Evolutionary conservation across 2,113 vertebrate genomes (phyloP).

Genomic region (Labeo catla): DNA sequence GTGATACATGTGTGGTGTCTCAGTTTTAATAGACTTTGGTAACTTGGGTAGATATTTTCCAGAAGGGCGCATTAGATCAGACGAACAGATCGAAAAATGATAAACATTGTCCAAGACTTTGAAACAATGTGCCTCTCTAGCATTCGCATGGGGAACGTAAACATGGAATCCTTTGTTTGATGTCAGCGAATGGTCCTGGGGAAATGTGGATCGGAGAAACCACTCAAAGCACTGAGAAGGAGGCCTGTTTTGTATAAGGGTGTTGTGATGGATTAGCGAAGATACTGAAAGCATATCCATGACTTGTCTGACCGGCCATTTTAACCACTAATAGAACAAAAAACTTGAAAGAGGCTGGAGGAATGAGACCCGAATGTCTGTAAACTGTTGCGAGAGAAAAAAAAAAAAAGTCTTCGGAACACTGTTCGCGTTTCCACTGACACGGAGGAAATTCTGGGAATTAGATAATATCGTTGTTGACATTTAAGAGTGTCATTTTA

Average conservation of each 20-base stretch:
- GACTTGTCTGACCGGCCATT: slow-evolving; percentile 37
- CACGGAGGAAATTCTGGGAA: not conserved
- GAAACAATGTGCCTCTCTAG: slow-evolving; percentile 64
- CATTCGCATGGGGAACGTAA: slow-evolving; percentile 70
- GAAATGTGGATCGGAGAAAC: slow-evolving; percentile 60
- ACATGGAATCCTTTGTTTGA: slow-evolving; percentile 72
- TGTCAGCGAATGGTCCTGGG: slow-evolving; percentile 61
- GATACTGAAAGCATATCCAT: slow-evolving; percentile 37
- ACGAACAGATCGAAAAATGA: slow-evolving; percentile 68
- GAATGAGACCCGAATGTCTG: slow-evolving; percentile 7
- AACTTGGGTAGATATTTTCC: slow-evolving; percentile 46
- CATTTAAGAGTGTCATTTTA: not conserved
- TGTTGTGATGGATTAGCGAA: slow-evolving; percentile 44
- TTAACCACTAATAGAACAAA: slow-evolving; percentile 33
- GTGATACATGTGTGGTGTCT: slow-evolving; percentile 47
- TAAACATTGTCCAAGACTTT: slow-evolving; percentile 67
- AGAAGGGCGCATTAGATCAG: slow-evolving; percentile 56
- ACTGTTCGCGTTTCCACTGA: not conserved
- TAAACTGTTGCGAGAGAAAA: not conserved
- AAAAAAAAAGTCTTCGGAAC: not conserved
- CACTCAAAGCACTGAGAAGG: slow-evolving; percentile 48
- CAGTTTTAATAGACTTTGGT: slow-evolving; percentile 48
- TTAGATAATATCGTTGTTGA: not conserved
- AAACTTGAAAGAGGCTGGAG: slow-evolving; percentile 23
- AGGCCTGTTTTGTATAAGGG: slow-evolving; percentile 49